Evolutionary conservation across 2,113 vertebrate genomes (phyloP), one percentile per base, ranked within the genome.

Genomic region (Typhlomys cinereus): DNA sequence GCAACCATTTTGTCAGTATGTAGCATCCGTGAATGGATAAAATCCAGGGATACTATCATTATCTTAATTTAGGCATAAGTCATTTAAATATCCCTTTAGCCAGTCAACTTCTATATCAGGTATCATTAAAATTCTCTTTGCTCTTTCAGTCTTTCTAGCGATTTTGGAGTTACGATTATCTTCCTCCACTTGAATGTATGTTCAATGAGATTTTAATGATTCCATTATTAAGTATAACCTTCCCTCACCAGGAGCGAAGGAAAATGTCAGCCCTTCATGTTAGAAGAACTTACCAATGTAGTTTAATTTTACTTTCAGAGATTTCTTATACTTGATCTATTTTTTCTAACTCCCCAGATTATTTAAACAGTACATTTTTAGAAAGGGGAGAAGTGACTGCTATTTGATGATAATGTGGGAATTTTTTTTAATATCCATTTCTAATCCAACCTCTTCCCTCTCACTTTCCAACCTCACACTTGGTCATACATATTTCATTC

Each of bases 1-100:
- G n/a, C n/a, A n/a, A n/a, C n/a, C n/a, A n/a, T n/a, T 82, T 95
- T 90, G 81, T 94, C 64, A 81, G 29, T 89, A 66, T n/a, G 29
- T 78, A 8, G 12, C 59, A 7, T 69, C 83, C 29, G 93, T 54
- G 75, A 96, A 36, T 5, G 27, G 39, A n/a, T 94, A 82, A 96
- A 97, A 44, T 8, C 54, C 62, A 96, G 54, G 64, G 87, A 48
- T 50, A 78, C 76, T 88, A 92, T 90, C 57, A 76, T 14, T 0
- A 5, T 31, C 4, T 93, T 94, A 79, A 80, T 89, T 23, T 14
- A 0, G 1, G 11, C 34, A 1, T 70, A 31, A 96, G 89, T n/a
- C 54, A 27, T 95, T 92, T 90, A 81, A 92, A 90, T 61, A 48
- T 4, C 41, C 7, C 1, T 89, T 91, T 70, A 78, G 80, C 82